phyloP scores from a whole-genome alignment of 1,140 invertebrate genomes.

The Eumeta japonica region DNA sequence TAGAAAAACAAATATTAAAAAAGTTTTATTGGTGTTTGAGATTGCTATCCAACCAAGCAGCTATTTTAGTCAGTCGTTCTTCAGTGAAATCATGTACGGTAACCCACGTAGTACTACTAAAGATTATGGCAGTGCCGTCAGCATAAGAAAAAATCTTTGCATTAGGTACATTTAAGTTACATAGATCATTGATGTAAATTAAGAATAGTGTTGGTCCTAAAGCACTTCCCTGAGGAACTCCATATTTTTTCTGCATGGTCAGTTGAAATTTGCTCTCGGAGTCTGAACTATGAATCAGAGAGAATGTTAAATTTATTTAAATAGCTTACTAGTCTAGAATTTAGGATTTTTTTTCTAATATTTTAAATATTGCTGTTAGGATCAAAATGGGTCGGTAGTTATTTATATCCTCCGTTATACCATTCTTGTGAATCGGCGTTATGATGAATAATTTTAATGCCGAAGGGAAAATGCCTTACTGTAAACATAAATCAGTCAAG shows the following conservation, averaged over 20 bases:
- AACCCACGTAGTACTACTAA: too few relatives aligned
- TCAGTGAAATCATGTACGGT: too few relatives aligned
- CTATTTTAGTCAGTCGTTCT: too few relatives aligned
- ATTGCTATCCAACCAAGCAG: too few relatives aligned
- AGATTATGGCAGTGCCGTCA: too few relatives aligned
- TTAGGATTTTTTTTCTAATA: constrained; percentile 12
- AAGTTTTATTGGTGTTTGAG: too few relatives aligned
- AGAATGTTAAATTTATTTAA: constrained; percentile 8
- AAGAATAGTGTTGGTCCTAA: too few relatives aligned
- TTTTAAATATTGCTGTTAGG: constrained; percentile 6
- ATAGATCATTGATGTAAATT: too few relatives aligned
- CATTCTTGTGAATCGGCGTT: constrained; percentile 9
- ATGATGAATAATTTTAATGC: constrained; percentile 6
- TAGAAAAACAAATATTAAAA: constrained; percentile 4
- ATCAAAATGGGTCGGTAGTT: constrained; percentile 10
- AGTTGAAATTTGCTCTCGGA: constrained; percentile 4
- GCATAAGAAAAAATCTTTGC: too few relatives aligned
- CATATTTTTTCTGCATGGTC: constrained; percentile 5
- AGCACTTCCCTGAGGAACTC: too few relatives aligned
- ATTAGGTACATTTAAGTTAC: too few relatives aligned
- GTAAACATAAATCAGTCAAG: constrained; percentile 9
- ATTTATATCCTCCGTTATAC: constrained; percentile 3
- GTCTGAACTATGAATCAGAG: too few relatives aligned
- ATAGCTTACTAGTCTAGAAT: constrained; percentile 6
- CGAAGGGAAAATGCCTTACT: constrained; percentile 4